A percentile compares a stretch with the other conserved stretches of the same genome.
These are phyloP conservation scores for Bellardia pandia DNA, from an alignment of 2,888 invertebrate species.

Conservation along the genomic window DNA sequence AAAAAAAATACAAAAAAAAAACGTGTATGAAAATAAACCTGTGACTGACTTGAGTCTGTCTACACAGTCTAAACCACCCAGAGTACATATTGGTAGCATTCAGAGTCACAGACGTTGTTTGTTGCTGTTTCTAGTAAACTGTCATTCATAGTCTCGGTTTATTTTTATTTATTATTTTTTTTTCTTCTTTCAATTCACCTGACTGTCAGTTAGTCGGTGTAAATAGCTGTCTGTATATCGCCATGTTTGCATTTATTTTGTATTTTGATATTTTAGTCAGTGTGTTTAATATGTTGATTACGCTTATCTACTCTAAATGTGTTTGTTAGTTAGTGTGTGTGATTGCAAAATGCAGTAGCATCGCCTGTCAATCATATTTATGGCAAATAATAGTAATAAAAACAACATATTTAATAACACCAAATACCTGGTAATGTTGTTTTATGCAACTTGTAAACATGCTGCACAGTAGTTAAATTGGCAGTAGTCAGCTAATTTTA, in stretches of 20 bases:
- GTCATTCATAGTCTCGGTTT: slow-evolving; percentile 45
- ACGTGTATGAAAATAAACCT: slow-evolving; percentile 14
- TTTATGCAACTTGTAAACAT: neutral
- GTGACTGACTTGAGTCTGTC: slow-evolving; percentile 42
- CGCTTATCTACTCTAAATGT: slow-evolving; percentile 21
- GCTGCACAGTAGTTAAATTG: too few relatives aligned
- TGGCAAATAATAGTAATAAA: slow-evolving; percentile 9
- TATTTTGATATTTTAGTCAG: slow-evolving; percentile 23
- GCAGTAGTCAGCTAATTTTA: too few relatives aligned
- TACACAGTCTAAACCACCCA: slow-evolving; percentile 37
- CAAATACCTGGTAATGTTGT: slow-evolving; percentile 42
- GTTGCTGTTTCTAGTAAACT: slow-evolving; percentile 21
- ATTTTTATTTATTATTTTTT: neutral
- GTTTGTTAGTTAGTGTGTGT: slow-evolving; percentile 12
- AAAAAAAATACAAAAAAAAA: slow-evolving; percentile 25
- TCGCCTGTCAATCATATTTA: slow-evolving; percentile 68
- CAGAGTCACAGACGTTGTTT: neutral
- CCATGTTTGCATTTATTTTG: slow-evolving; percentile 1
- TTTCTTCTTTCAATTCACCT: slow-evolving; percentile 9
- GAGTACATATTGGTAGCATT: neutral
- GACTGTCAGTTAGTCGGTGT: slow-evolving; percentile 20
- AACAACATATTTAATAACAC: neutral
- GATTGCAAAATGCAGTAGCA: slow-evolving; percentile 38
- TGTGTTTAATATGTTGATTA: slow-evolving; percentile 32
- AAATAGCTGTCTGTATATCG: slow-evolving; percentile 14